phyloP scores from a whole-genome alignment of 1,140 invertebrate species.

The Anadara kagoshimensis region DNA sequence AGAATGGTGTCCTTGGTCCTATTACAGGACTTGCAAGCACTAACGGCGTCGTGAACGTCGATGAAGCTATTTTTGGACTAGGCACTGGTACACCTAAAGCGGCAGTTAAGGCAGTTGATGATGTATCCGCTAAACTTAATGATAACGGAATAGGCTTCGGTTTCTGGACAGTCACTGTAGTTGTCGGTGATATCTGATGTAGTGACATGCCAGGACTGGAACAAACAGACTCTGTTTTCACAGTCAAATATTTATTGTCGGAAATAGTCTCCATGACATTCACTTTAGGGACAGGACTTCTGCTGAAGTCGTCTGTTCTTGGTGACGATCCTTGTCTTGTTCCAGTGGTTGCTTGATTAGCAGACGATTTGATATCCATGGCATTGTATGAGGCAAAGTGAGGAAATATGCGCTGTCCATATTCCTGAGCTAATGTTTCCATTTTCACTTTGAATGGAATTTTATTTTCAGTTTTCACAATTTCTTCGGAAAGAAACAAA shows the following conservation, averaged over 20 bases:
- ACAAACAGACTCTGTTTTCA: neutral
- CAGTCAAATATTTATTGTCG: neutral
- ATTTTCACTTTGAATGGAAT: constrained; percentile 77
- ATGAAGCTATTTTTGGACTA: constrained; percentile 42
- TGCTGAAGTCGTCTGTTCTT: constrained; percentile 15
- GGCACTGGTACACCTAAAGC: constrained; percentile 17
- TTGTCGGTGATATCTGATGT: neutral
- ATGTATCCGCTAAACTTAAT: constrained; percentile 28
- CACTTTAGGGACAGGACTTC: constrained; percentile 22
- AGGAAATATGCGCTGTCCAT: constrained; percentile 59
- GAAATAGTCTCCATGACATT: constrained; percentile 1
- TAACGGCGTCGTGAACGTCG: constrained; percentile 52
- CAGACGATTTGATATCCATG: constrained; percentile 57
- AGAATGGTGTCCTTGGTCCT: constrained; percentile 53
- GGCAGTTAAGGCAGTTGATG: constrained; percentile 10
- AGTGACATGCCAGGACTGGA: neutral
- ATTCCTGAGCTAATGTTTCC: constrained; percentile 73
- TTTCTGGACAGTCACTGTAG: constrained; percentile 30
- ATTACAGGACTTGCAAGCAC: constrained; percentile 61
- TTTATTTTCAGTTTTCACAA: constrained; percentile 78
- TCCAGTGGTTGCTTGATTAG: constrained; percentile 42
- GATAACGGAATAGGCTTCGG: constrained; percentile 54
- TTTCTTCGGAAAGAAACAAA: constrained; percentile 87
- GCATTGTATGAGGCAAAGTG: constrained; percentile 65
- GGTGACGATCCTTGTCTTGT: constrained; percentile 3